Percentiles rank a stretch among this genome's conserved stretches.
phyloP scores from a whole-genome alignment of 2,113 vertebrate genomes.

The Oreochromis spilurus region DNA sequence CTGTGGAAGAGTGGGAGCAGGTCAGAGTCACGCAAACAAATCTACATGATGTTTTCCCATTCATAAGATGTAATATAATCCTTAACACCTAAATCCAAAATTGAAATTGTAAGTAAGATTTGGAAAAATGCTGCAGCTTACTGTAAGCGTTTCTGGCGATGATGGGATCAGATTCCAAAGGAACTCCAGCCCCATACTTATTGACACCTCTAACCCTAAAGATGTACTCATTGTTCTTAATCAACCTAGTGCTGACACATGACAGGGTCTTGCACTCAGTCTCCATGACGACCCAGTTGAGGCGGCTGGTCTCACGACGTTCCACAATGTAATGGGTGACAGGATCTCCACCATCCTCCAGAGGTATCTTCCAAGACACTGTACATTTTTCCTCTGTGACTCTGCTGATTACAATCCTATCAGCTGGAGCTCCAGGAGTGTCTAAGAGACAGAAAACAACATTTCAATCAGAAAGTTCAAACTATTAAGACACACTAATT shows the following conservation, averaged over 20 bases:
- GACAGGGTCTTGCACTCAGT: conserved; percentile 90
- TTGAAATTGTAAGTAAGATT: neutral
- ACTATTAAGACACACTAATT: neutral
- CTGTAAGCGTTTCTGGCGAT: conserved; percentile 94
- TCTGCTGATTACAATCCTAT: conserved; percentile 85
- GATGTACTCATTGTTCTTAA: conserved; percentile 96
- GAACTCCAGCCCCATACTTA: conserved; percentile 90
- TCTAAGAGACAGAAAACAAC: conserved; percentile 66
- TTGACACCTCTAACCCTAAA: conserved; percentile 96
- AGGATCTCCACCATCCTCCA: conserved; percentile 89
- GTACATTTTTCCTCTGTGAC: conserved; percentile 97
- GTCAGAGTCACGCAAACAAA: neutral
- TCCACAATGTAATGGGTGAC: conserved; percentile 90
- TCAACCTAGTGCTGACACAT: conserved; percentile 85
- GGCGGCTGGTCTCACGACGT: conserved; percentile 94
- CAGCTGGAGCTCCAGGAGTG: conserved; percentile 87
- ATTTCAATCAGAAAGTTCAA: neutral
- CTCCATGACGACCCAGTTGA: conserved; percentile 95
- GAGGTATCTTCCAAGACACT: conserved; percentile 87
- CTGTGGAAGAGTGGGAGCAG: conserved; percentile 52
- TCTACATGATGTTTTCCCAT: neutral
- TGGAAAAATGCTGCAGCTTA: conserved; percentile 57
- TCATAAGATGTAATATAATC: neutral
- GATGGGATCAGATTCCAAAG: conserved; percentile 84
- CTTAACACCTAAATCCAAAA: neutral